Evolutionary conservation across 2,888 invertebrate genomes (phyloP), one percentile per base, ranked within the genome.

Genomic region (Ametastegia equiseti): DNA sequence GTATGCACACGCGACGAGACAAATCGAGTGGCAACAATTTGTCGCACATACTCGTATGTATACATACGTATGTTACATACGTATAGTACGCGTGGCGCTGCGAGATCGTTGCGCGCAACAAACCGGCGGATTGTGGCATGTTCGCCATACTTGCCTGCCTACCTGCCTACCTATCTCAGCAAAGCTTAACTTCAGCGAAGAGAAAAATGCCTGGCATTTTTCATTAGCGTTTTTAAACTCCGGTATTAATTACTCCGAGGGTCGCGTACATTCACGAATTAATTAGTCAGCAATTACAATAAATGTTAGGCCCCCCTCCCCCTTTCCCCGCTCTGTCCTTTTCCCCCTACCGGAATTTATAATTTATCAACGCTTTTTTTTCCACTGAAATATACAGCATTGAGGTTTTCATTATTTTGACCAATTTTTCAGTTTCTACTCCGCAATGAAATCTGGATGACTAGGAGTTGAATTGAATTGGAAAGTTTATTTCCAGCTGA

Each of bases 11-110:
- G 33, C 47, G 45, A 19, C 13, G 47, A 45, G 71, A 71, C 71
- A 71, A 71, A 71, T 71, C 47, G 71, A 71, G 30, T 30, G 13
- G 47, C 2, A 71, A 71, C 71, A 71, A 71, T 71, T 71, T 71
- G 71, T 71, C 71, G 27, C n/a, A 30, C 27, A 30, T 11, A 30
- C n/a, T 7, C 19, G 15, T 47, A 69, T 36, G 2, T 19, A 65
- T 19, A n/a, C 19, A 65, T 39, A 19, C 15, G n/a, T 54, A 6
- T n/a, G n/a, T n/a, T 54, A n/a, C 54, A 54, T 54, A 19, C 15
- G n/a, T 54, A 6, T n/a, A 54, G 9, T 42, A 42, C 42, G 42
- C 42, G 13, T 27, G 57, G 13, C 13, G 13, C 27, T 57, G 50
- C 23, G 23, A 1, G 9, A 54, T 54, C 63, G 33, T 63, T 63